phyloP scores from a whole-genome alignment of 1,140 invertebrate genomes.

The Mycetomoellerius zeteki region DNA sequence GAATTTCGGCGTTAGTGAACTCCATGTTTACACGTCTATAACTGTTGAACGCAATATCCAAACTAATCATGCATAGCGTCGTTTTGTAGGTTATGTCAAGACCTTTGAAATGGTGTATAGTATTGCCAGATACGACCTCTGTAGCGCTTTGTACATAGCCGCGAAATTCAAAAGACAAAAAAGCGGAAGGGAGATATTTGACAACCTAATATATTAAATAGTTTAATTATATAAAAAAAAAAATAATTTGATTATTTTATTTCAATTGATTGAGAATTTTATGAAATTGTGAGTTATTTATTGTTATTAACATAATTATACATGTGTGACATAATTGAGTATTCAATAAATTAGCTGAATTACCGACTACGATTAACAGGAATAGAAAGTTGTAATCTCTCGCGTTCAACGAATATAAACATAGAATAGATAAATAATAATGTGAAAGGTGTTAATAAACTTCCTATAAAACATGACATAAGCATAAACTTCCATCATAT shows the following conservation, averaged over 20 bases:
- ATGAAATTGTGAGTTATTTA: background rate
- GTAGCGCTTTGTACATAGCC: too few relatives aligned
- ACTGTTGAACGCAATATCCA: too few relatives aligned
- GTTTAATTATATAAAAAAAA: conserved; percentile 6
- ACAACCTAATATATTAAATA: too few relatives aligned
- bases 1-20: too few relatives aligned
- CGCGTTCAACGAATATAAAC: conserved; percentile 49
- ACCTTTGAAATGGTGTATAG: too few relatives aligned
- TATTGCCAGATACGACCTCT: too few relatives aligned
- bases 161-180: too few relatives aligned
- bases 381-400: conserved; percentile 66
- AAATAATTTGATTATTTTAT: background rate
- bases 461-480: background rate
- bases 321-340: background rate
- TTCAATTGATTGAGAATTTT: background rate
- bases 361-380: conserved; percentile 13
- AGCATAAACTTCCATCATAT: conserved; percentile 27
- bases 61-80: too few relatives aligned
- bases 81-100: too few relatives aligned
- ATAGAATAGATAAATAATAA: background rate
- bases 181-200: too few relatives aligned
- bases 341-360: conserved; percentile 24
- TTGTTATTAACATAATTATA: conserved; percentile 13
- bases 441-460: conserved; percentile 11
- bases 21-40: too few relatives aligned